Percentiles rank a stretch among this genome's conserved stretches.
phyloP scores from a whole-genome alignment of 2,113 vertebrate species.

The Embiotoca jacksoni region DNA sequence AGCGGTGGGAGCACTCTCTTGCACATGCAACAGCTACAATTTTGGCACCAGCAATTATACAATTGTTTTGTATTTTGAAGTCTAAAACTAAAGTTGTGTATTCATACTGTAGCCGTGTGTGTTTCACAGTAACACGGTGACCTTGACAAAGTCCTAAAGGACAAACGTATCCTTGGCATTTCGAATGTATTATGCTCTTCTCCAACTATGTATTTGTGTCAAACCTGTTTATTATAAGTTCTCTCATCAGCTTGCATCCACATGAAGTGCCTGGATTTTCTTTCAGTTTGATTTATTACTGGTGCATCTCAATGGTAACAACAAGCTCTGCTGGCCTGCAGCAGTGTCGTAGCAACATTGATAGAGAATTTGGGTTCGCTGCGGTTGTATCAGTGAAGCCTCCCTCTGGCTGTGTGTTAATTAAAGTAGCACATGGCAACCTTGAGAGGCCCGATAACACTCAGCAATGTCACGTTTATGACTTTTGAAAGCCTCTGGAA shows the following conservation, averaged over 20 bases:
- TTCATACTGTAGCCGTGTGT: not conserved
- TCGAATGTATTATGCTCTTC: slow-evolving; percentile 15
- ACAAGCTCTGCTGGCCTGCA: slow-evolving; percentile 40
- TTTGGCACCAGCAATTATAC: not conserved
- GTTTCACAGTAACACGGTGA: slow-evolving; percentile 24
- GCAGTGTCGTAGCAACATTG: slow-evolving; percentile 43
- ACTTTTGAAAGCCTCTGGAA: slow-evolving; percentile 50
- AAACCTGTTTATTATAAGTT: slow-evolving; percentile 21
- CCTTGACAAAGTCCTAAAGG: slow-evolving; percentile 10
- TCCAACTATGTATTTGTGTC: slow-evolving; percentile 22
- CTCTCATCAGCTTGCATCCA: slow-evolving; percentile 7
- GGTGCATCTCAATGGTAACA: slow-evolving; percentile 31
- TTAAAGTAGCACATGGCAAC: slow-evolving; percentile 61
- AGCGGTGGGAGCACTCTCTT: slow-evolving; percentile 14
- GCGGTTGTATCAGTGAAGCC: slow-evolving; percentile 58
- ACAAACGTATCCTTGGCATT: not conserved
- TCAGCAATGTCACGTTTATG: slow-evolving; percentile 39
- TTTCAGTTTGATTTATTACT: slow-evolving; percentile 53
- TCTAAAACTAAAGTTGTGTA: not conserved
- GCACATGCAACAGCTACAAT: not conserved
- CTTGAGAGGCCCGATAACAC: slow-evolving; percentile 63
- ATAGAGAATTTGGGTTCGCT: slow-evolving; percentile 51
- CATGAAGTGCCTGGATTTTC: slow-evolving; percentile 27
- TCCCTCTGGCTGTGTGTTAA: slow-evolving; percentile 72
- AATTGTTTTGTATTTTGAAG: not conserved